Percentiles rank a stretch among this genome's conserved stretches.
phyloP scores from a whole-genome alignment of 1,140 invertebrate genomes.

The Matsumurasca onukii region DNA sequence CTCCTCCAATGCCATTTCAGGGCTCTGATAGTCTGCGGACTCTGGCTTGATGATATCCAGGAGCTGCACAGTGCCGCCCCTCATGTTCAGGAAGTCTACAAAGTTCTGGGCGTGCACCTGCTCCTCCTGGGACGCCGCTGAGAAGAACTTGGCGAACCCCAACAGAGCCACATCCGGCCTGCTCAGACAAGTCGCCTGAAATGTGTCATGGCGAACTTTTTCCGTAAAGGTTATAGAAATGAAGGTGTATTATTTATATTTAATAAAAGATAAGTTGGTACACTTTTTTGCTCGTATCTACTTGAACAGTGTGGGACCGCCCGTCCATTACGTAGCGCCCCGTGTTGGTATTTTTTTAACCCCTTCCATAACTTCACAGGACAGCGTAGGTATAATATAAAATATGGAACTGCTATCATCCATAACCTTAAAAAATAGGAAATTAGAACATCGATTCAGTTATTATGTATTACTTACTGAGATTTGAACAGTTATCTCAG shows the following conservation, averaged over 20 bases:
- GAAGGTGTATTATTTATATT: neutral
- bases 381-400: neutral
- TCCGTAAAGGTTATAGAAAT: slow-evolving; percentile 29
- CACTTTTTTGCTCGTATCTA: neutral
- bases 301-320: neutral
- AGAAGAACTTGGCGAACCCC: slow-evolving; percentile 70
- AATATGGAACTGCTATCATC: neutral
- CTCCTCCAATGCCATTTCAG: slow-evolving; percentile 64
- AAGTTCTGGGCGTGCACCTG: slow-evolving; percentile 69
- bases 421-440: neutral
- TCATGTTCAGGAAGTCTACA: slow-evolving; percentile 77
- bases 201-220: slow-evolving; percentile 78
- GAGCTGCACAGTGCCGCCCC: slow-evolving; percentile 68
- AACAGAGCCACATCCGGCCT: slow-evolving; percentile 73
- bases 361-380: too few relatives aligned
- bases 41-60: slow-evolving; percentile 58
- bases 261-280: neutral
- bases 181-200: slow-evolving; percentile 72
- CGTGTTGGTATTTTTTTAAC: neutral
- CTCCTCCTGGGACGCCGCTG: slow-evolving; percentile 71
- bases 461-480: neutral
- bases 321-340: neutral
- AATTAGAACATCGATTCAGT: neutral
- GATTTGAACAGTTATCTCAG: neutral
- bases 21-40: slow-evolving; percentile 59